Conservation (phyloP, 2,113 vertebrate genomes). For the Rhinichthys klamathensis region DNA sequence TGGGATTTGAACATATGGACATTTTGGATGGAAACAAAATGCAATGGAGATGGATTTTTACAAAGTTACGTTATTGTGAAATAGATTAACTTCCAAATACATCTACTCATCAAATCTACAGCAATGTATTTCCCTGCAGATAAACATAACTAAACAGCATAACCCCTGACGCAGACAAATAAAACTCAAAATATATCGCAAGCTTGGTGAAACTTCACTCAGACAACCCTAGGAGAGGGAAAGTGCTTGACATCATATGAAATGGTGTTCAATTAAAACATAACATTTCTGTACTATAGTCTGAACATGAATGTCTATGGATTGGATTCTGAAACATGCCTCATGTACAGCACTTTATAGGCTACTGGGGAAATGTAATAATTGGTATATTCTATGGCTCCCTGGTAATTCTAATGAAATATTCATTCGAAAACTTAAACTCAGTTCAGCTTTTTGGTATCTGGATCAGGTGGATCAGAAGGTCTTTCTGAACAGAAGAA, state of each 20-base stretch:
- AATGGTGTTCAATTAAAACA: constrained; percentile 6
- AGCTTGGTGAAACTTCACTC: not conserved
- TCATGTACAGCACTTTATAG: not conserved
- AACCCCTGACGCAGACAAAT: not conserved
- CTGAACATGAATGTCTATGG: not conserved
- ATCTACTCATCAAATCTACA: constrained; percentile 27
- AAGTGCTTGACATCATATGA: not conserved
- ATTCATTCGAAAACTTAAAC: not conserved
- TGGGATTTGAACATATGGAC: constrained; percentile 50
- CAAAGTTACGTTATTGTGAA: not conserved
- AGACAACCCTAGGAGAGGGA: not conserved
- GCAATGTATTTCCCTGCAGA: constrained; percentile 3
- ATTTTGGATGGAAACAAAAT: constrained; percentile 12
- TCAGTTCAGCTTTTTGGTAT: not conserved
- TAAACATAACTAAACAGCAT: not conserved
- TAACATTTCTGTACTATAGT: not conserved
- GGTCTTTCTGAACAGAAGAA: not conserved
- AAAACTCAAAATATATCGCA: not conserved
- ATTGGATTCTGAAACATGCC: not conserved
- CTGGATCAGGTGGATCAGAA: not conserved
- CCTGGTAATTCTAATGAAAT: not conserved
- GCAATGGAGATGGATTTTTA: not conserved
- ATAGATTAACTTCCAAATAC: constrained; percentile 27
- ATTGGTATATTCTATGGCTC: not conserved
- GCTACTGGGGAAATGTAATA: not conserved